Percentiles rank a stretch among this genome's conserved stretches.
Evolutionary conservation across 35 echinoderm and acorn worm genomes (phyloP).

Genomic region (Hemicentrotus pulcherrimus): DNA sequence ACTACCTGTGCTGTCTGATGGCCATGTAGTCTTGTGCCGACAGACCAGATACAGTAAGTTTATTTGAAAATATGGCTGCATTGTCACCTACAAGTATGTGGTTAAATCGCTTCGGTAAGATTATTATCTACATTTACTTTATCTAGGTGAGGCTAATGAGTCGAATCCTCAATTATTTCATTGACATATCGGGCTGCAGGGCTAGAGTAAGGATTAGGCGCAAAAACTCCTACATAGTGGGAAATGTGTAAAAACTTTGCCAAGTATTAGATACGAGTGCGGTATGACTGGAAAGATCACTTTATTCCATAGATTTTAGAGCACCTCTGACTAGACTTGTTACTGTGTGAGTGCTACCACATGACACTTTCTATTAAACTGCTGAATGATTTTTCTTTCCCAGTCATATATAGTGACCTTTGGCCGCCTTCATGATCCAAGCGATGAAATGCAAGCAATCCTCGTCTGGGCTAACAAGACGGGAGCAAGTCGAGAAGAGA

Average conservation of each 20-base stretch:
- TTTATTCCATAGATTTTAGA: too few relatives aligned
- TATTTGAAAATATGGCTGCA: background rate
- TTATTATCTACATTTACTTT: too few relatives aligned
- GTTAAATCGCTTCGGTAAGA: background rate
- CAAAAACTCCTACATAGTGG: too few relatives aligned
- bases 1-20: conserved; percentile 35
- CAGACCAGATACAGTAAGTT: background rate
- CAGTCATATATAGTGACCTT: conserved; percentile 84
- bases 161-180: too few relatives aligned
- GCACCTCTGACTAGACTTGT: too few relatives aligned
- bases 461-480: conserved; percentile 91
- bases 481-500: conserved; percentile 84
- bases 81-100: too few relatives aligned
- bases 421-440: conserved; percentile 67
- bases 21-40: conserved; percentile 19
- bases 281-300: too few relatives aligned
- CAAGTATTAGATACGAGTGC: too few relatives aligned
- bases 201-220: background rate
- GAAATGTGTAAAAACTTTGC: too few relatives aligned
- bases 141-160: too few relatives aligned
- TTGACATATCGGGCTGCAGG: background rate
- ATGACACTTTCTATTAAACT: background rate
- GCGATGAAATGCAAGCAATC: conserved; percentile 87
- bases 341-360: too few relatives aligned
- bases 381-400: background rate